Percentiles rank a stretch among this genome's conserved stretches.
These are phyloP conservation scores for Astropecten irregularis DNA, from an alignment of 53 echinoderm and acorn worm species.

Conservation along the genomic window DNA sequence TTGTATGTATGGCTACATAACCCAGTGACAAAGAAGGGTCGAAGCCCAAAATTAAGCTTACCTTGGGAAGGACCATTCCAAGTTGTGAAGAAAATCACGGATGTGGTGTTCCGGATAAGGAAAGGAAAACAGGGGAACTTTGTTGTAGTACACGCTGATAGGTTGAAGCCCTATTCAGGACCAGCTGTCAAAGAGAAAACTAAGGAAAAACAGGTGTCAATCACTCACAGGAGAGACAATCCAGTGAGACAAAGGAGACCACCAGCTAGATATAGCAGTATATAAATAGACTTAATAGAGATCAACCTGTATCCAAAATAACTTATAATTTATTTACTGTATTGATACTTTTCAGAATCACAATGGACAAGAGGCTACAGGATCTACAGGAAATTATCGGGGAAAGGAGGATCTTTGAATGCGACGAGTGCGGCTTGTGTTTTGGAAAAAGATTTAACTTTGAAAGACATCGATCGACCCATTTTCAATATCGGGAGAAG, in stretches of 20 bases:
- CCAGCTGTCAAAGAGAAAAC: not conserved
- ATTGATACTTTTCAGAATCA: too few species aligned
- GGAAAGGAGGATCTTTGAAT: not conserved
- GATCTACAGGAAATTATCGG: not conserved
- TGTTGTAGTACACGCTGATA: not conserved
- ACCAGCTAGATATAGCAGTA: too few species aligned
- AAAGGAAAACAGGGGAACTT: not conserved
- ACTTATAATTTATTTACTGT: too few species aligned
- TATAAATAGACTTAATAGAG: too few species aligned
- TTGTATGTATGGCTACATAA: slow-evolving; percentile 18
- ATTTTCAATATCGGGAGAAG: not conserved
- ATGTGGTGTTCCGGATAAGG: not conserved
- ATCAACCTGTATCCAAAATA: not conserved
- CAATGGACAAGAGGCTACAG: not conserved
- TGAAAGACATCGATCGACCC: not conserved
- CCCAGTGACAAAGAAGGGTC: not conserved
- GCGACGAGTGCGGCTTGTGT: not conserved
- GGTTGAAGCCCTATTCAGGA: slow-evolving; percentile 1
- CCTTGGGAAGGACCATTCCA: slow-evolving; percentile 22
- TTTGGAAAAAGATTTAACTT: not conserved
- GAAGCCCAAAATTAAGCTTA: not conserved
- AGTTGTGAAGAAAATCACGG: slow-evolving; percentile 4
- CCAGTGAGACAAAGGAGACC: not conserved
- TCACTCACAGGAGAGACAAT: not conserved
- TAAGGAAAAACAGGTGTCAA: not conserved